Percentiles rank a stretch among this genome's conserved stretches.
Conservation (phyloP, 2,113 vertebrate species). For the Boleophthalmus pectinirostris region DNA sequence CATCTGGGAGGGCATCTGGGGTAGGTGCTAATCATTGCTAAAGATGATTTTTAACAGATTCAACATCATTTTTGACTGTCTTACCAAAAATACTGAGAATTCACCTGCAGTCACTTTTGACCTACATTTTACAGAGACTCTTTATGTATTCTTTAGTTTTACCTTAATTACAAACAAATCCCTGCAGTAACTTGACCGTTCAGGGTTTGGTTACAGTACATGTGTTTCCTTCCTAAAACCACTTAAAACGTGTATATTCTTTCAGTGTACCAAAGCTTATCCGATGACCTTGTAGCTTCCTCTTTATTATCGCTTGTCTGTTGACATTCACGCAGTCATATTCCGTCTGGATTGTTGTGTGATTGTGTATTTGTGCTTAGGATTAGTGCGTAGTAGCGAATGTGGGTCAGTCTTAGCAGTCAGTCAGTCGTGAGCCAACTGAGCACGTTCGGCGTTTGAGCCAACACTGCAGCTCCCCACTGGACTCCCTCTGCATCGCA, state of each 20-base stretch:
- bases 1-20: too few relatives aligned
- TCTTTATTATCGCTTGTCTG: neutral
- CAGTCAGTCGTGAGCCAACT: constrained; percentile 49
- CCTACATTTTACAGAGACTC: too few relatives aligned
- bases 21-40: too few relatives aligned
- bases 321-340: neutral
- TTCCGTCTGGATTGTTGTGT: neutral
- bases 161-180: too few relatives aligned
- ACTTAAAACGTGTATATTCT: neutral
- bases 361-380: constrained; percentile 16
- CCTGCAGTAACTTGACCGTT: neutral
- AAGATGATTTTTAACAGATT: too few relatives aligned
- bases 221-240: neutral
- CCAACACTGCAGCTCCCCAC: constrained; percentile 50
- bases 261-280: neutral
- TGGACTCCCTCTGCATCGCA: constrained; percentile 33
- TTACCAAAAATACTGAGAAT: too few relatives aligned
- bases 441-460: constrained; percentile 57
- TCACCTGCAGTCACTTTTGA: too few relatives aligned
- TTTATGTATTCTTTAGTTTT: too few relatives aligned
- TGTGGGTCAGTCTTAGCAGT: constrained; percentile 62
- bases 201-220: neutral
- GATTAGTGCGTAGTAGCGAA: constrained; percentile 56
- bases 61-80: too few relatives aligned
- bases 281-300: constrained; percentile 7